phyloP scores from a whole-genome alignment of 2,888 invertebrate genomes.

The Coelinius sp. region DNA sequence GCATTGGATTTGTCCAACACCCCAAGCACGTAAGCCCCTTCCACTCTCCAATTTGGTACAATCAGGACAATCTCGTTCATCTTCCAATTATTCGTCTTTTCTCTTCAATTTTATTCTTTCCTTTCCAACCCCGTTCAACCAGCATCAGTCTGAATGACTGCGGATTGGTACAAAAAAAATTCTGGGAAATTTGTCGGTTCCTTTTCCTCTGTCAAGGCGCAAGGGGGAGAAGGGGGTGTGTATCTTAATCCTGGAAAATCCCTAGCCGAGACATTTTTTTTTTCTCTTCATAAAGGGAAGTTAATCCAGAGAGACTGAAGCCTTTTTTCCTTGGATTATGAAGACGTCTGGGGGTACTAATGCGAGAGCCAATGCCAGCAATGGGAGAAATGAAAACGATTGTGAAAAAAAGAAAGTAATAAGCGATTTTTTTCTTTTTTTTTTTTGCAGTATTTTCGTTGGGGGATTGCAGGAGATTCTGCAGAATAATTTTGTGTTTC shows the following conservation, averaged over 20 bases:
- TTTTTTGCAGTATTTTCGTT: neutral
- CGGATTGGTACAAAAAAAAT: conserved; percentile 25
- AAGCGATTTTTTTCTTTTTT: conserved; percentile 3
- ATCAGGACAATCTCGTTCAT: neutral
- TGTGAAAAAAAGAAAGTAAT: conserved; percentile 5
- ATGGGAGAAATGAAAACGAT: conserved; percentile 16
- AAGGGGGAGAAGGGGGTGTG: conserved; percentile 15
- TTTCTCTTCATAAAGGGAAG: conserved; percentile 28
- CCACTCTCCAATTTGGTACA: neutral
- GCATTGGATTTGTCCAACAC: conserved; percentile 33
- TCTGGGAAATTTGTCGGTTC: neutral
- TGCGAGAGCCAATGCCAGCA: conserved; percentile 4
- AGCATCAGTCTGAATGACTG: conserved; percentile 27
- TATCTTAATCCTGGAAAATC: conserved; percentile 40
- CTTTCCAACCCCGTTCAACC: neutral
- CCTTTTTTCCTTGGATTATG: conserved; percentile 11
- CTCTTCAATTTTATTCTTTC: conserved; percentile 6
- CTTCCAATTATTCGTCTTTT: conserved; percentile 34
- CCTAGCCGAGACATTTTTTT: conserved; percentile 29
- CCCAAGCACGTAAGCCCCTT: too few relatives aligned
- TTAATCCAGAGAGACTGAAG: conserved; percentile 32
- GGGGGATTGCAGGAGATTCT: conserved; percentile 11
- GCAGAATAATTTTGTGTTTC: neutral
- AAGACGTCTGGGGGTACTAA: conserved; percentile 19
- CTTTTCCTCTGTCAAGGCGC: neutral